A percentile compares a stretch with the other conserved stretches of the same genome.
phyloP scores from a whole-genome alignment of 1,140 invertebrate species.

The Adelges cooleyi region DNA sequence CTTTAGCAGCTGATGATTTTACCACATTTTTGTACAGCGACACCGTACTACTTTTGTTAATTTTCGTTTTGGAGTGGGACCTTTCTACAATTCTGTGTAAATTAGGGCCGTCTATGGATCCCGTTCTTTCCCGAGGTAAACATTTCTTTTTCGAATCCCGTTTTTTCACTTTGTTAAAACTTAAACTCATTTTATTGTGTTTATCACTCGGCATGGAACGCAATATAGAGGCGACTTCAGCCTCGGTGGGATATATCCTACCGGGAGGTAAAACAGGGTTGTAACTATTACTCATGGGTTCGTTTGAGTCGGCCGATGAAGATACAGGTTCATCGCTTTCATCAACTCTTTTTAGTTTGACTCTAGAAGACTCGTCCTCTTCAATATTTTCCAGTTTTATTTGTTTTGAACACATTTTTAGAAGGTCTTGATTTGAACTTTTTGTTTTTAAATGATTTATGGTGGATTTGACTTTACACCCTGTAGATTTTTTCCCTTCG shows the following conservation, averaged over 20 bases:
- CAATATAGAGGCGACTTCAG: constrained; percentile 35
- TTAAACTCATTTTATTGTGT: constrained; percentile 33
- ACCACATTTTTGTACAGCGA: constrained; percentile 33
- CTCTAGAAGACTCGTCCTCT: constrained; percentile 18
- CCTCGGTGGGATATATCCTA: constrained; percentile 33
- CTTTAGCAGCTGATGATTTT: constrained; percentile 32
- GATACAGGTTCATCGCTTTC: constrained; percentile 25
- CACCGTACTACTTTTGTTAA: constrained; percentile 13
- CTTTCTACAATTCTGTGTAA: constrained; percentile 24
- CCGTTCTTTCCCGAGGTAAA: constrained; percentile 38
- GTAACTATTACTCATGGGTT: neutral
- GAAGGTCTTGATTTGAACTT: constrained; percentile 12
- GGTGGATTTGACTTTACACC: constrained; percentile 22
- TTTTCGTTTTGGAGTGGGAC: constrained; percentile 13
- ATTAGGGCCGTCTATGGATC: constrained; percentile 2
- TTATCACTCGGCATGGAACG: constrained; percentile 33
- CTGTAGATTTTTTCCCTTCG: constrained; percentile 23
- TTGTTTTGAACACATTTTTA: constrained; percentile 27
- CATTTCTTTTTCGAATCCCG: constrained; percentile 44
- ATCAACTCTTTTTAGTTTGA: constrained; percentile 19
- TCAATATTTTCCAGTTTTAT: constrained; percentile 15
- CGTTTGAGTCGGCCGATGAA: constrained; percentile 31
- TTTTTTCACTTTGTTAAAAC: constrained; percentile 38
- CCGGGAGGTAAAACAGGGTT: constrained; percentile 25
- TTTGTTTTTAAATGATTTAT: constrained; percentile 19